Conservation (phyloP, 2,797 vertebrate genomes). For the Diplodus sargus region DNA sequence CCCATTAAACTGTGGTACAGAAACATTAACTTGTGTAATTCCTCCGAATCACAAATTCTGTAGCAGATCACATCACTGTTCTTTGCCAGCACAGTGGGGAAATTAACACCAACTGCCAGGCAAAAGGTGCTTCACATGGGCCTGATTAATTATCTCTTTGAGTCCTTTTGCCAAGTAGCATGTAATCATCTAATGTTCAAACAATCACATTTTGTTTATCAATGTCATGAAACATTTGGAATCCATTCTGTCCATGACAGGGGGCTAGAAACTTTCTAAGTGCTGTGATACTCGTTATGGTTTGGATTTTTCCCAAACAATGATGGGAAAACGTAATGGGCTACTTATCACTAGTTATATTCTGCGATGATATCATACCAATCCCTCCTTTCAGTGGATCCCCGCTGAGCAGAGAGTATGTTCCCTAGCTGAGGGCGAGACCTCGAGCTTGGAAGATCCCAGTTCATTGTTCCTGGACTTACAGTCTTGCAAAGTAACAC, state of each 20-base stretch:
- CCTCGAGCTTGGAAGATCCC: constrained; percentile 29
- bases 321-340: not conserved
- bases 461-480: constrained; percentile 70
- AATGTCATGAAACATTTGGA: not conserved
- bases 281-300: not conserved
- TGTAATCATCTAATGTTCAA: not conserved
- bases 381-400: not conserved
- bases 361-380: not conserved
- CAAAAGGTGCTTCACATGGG: not conserved
- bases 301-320: not conserved
- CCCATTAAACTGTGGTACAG: not conserved
- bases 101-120: not conserved
- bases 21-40: not conserved
- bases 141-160: not conserved
- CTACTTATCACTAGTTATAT: not conserved
- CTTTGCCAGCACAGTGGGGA: not conserved
- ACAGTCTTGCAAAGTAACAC: constrained; percentile 50
- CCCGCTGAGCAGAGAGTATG: constrained; percentile 17
- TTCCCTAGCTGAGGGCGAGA: constrained; percentile 18
- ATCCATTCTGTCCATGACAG: not conserved
- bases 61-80: constrained; percentile 1
- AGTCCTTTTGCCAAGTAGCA: too few species aligned
- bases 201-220: not conserved
- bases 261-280: not conserved
- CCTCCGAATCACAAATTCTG: not conserved